These are phyloP conservation scores for Acronicta psi DNA, from an alignment of 2,888 invertebrate genomes.

Conservation along the genomic window DNA sequence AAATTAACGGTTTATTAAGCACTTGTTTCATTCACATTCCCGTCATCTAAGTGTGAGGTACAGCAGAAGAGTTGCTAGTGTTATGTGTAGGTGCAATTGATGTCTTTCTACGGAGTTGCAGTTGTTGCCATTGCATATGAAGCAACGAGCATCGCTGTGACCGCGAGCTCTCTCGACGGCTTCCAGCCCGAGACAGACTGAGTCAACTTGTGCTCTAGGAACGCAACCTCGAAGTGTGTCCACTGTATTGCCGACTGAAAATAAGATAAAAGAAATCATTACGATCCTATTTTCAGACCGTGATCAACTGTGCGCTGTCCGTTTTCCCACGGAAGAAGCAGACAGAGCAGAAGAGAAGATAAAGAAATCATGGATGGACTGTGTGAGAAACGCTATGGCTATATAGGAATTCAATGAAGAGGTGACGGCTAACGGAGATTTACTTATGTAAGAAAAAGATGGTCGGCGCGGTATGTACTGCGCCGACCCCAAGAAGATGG, in stretches of 20 bases:
- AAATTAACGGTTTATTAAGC: conserved; percentile 43
- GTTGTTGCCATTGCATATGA: conserved; percentile 76
- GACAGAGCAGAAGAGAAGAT: too few relatives aligned
- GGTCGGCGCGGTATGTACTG: too few relatives aligned
- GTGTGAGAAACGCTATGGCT: too few relatives aligned
- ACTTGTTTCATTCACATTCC: conserved; percentile 26
- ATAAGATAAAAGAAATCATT: neutral
- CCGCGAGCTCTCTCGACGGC: conserved; percentile 82
- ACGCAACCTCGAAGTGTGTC: conserved; percentile 82
- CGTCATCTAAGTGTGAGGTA: conserved; percentile 73
- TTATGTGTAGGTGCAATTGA: conserved; percentile 46
- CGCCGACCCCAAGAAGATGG: too few relatives aligned
- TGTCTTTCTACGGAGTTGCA: conserved; percentile 73
- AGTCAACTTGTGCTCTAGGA: conserved; percentile 78
- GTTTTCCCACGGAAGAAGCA: too few relatives aligned
- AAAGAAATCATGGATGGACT: too few relatives aligned
- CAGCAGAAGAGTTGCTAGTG: conserved; percentile 53
- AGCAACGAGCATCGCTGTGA: conserved; percentile 84
- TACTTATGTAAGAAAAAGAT: too few relatives aligned
- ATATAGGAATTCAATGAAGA: too few relatives aligned
- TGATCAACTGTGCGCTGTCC: too few relatives aligned
- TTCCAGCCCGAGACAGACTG: conserved; percentile 78
- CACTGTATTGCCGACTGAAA: conserved; percentile 84
- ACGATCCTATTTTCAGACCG: neutral
- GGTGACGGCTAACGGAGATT: too few relatives aligned